These are phyloP conservation scores for Podabrus alpinus DNA, from an alignment of 2,888 invertebrate species.

Conservation along the genomic window DNA sequence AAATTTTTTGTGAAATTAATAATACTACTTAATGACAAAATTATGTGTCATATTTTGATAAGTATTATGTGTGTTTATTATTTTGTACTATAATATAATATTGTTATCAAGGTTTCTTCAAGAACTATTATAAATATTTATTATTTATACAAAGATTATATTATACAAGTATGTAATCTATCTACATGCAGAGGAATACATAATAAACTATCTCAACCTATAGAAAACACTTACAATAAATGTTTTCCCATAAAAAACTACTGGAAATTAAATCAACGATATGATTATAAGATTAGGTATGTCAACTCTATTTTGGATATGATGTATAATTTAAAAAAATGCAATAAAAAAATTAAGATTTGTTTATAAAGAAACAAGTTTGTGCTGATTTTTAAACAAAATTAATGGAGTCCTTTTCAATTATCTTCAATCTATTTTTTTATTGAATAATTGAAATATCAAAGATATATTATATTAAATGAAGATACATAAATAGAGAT, in stretches of 20 bases:
- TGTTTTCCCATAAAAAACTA: not conserved
- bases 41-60: too few species aligned
- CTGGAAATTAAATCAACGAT: not conserved
- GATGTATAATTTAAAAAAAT: not conserved
- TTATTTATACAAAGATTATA: too few species aligned
- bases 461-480: not conserved
- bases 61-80: too few species aligned
- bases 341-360: not conserved
- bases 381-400: not conserved
- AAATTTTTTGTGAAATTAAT: too few species aligned
- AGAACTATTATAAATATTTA: too few species aligned
- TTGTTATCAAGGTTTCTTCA: too few species aligned
- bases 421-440: not conserved
- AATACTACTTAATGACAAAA: too few species aligned
- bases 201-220: too few species aligned
- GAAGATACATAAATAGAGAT: not conserved
- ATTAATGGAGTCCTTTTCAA: not conserved
- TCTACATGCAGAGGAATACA: too few species aligned
- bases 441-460: not conserved
- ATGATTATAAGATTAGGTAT: not conserved
- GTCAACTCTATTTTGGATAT: not conserved
- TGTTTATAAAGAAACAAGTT: not conserved
- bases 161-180: too few species aligned
- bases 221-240: not conserved
- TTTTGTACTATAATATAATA: too few species aligned